A percentile compares a stretch with the other conserved stretches of the same genome.
phyloP scores from a whole-genome alignment of 2,888 invertebrate species.

The Graphium colonna region DNA sequence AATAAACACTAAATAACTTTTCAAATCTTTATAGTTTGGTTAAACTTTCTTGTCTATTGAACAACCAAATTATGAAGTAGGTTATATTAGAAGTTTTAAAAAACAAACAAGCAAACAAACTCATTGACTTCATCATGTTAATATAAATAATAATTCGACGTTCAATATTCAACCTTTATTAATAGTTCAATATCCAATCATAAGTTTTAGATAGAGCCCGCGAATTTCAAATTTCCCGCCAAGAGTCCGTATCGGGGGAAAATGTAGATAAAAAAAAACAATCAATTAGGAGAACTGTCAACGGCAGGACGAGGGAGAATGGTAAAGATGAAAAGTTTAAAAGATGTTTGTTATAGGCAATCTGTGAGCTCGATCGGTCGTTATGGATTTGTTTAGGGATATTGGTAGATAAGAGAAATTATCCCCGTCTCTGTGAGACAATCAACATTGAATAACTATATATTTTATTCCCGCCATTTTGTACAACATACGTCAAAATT shows the following conservation, averaged over 20 bases:
- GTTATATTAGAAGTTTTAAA: conserved; percentile 1
- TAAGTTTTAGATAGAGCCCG: conserved; percentile 16
- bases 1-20: too few relatives aligned
- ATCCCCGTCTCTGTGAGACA: too few relatives aligned
- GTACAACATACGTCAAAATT: too few relatives aligned
- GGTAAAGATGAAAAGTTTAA: conserved; percentile 34
- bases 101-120: too few relatives aligned
- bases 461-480: too few relatives aligned
- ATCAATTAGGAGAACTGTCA: conserved; percentile 75
- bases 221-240: conserved; percentile 46
- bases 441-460: too few relatives aligned
- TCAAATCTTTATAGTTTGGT: too few relatives aligned
- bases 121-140: not conserved
- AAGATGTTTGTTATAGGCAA: conserved; percentile 24
- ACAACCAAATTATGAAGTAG: too few relatives aligned
- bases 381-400: conserved; percentile 14
- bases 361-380: conserved; percentile 9
- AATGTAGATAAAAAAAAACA: conserved; percentile 57
- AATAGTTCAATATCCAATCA: conserved; percentile 21
- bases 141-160: too few relatives aligned
- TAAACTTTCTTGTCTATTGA: too few relatives aligned
- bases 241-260: conserved; percentile 34
- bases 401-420: too few relatives aligned
- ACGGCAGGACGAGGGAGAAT: conserved; percentile 46
- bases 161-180: conserved; percentile 3